These are phyloP conservation scores for Dryas iulia DNA, from an alignment of 1,140 invertebrate species.

Conservation along the genomic window DNA sequence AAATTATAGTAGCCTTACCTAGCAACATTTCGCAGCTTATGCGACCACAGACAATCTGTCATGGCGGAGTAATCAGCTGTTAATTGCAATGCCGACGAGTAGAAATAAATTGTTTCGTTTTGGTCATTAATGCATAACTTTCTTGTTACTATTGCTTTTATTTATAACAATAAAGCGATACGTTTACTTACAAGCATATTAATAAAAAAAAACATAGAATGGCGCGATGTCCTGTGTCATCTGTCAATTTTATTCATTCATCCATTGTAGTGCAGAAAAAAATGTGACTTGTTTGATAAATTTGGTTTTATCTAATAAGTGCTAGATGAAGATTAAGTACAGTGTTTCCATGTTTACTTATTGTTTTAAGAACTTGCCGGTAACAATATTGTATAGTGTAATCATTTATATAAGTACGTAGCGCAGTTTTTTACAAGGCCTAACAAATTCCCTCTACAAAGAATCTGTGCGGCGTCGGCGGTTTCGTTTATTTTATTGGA, in stretches of 20 bases:
- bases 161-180: constrained; percentile 34
- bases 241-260: constrained; percentile 78
- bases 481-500: constrained; percentile 57
- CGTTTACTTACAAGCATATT: constrained; percentile 36
- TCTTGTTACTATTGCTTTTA: constrained; percentile 35
- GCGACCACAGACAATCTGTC: constrained; percentile 51
- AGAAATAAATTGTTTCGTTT: constrained; percentile 57
- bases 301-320: constrained; percentile 67
- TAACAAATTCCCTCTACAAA: constrained; percentile 70
- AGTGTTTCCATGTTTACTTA: constrained; percentile 50
- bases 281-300: constrained; percentile 76
- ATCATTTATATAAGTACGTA: constrained; percentile 47
- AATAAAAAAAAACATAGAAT: constrained; percentile 52
- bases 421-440: constrained; percentile 56
- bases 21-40: background rate
- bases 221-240: constrained; percentile 75
- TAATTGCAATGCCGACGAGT: constrained; percentile 75
- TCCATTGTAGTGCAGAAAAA: constrained; percentile 77
- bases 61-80: constrained; percentile 79
- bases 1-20: too few species aligned
- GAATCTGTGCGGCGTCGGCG: constrained; percentile 67
- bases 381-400: constrained; percentile 47
- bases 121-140: constrained; percentile 36
- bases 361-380: constrained; percentile 45
- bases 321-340: constrained; percentile 60